Evolutionary conservation across 1,140 invertebrate species (phyloP).

Genomic region (Leptopilina clavipes): DNA sequence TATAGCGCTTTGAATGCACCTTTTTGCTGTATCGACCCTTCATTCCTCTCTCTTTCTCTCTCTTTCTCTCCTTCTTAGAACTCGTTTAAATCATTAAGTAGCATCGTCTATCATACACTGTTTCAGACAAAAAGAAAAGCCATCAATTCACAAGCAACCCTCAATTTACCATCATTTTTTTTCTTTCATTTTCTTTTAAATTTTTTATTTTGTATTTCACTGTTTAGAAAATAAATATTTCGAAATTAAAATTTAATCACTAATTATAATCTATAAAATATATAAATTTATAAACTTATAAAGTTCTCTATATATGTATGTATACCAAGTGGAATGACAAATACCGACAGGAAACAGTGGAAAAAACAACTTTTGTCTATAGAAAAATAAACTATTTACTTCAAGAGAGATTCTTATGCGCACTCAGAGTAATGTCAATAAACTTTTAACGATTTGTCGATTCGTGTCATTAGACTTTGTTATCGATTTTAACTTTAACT

Average conservation of each 20-base stretch:
- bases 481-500: neutral
- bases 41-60: neutral
- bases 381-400: constrained; percentile 3
- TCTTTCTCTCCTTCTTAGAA: constrained; percentile 4
- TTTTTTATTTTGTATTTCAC: too few relatives aligned
- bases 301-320: neutral
- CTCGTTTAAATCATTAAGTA: constrained; percentile 16
- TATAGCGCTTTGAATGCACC: constrained; percentile 1
- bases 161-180: neutral
- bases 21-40: constrained; percentile 27
- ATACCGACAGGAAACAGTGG: neutral
- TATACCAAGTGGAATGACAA: neutral
- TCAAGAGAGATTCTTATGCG: constrained; percentile 1
- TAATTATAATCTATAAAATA: too few relatives aligned
- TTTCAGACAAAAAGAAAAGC: constrained; percentile 1
- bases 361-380: neutral
- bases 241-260: neutral
- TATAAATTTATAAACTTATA: neutral
- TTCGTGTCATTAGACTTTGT: constrained; percentile 3
- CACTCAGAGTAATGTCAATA: neutral
- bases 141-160: constrained; percentile 5
- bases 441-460: neutral
- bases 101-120: constrained; percentile 14
- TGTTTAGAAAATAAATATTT: neutral
- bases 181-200: neutral